Evolutionary conservation across 2,888 invertebrate genomes (phyloP).

Genomic region (Phortica magna): DNA sequence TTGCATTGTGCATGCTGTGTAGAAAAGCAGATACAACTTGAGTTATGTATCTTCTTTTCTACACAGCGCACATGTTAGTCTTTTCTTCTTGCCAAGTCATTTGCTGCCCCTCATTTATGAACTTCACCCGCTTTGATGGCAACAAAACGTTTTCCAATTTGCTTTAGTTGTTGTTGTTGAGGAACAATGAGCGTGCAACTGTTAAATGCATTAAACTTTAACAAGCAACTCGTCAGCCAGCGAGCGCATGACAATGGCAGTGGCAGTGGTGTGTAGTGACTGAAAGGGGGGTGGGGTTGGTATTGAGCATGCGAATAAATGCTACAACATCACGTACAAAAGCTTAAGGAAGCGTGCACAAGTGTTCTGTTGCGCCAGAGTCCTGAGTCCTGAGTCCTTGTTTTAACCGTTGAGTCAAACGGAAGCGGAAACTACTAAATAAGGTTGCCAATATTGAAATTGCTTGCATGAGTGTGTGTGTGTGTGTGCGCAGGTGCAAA

Average conservation of each 20-base stretch:
- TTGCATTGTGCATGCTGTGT: too few relatives aligned
- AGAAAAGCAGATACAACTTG: too few relatives aligned
- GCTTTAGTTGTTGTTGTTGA: slow-evolving; percentile 38
- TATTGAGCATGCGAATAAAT: background rate
- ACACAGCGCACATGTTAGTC: slow-evolving; percentile 10
- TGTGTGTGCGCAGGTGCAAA: slow-evolving; percentile 55
- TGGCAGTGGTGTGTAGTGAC: too few relatives aligned
- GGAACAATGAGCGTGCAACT: slow-evolving; percentile 61
- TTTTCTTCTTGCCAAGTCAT: slow-evolving; percentile 42
- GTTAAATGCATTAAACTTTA: slow-evolving; percentile 70
- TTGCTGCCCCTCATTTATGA: slow-evolving; percentile 48
- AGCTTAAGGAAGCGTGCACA: slow-evolving; percentile 24
- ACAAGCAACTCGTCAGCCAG: slow-evolving; percentile 44
- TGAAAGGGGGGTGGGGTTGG: too few relatives aligned
- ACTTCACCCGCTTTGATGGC: slow-evolving; percentile 46
- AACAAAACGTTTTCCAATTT: slow-evolving; percentile 29
- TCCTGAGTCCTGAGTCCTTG: background rate
- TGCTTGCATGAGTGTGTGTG: background rate
- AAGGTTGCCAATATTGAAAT: slow-evolving; percentile 54
- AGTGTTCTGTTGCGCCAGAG: slow-evolving; percentile 11
- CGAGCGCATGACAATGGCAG: background rate
- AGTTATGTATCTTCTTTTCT: background rate
- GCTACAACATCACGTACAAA: slow-evolving; percentile 40
- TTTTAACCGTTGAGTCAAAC: slow-evolving; percentile 46
- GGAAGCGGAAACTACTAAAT: slow-evolving; percentile 71